phyloP scores from a whole-genome alignment of 2,888 invertebrate genomes.

The Pseudococcus jackbeardsleyi region DNA sequence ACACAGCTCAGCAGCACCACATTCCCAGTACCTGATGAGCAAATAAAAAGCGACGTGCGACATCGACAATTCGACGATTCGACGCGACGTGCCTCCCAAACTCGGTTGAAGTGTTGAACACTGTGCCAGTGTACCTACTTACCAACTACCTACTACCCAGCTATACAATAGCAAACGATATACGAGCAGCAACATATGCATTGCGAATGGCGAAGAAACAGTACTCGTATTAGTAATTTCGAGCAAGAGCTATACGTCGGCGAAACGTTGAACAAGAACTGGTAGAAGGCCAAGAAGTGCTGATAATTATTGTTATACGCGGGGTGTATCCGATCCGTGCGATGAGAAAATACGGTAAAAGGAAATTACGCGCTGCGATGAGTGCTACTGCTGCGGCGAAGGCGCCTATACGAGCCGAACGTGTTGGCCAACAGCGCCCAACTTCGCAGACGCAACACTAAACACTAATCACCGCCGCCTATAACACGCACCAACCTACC shows the following conservation, averaged over 20 bases:
- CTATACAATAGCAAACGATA: too few relatives aligned
- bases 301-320: neutral
- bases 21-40: neutral
- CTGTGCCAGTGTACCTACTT: too few relatives aligned
- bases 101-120: too few relatives aligned
- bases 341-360: constrained; percentile 22
- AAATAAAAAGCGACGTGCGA: neutral
- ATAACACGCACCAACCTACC: constrained; percentile 15
- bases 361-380: neutral
- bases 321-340: neutral
- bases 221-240: neutral
- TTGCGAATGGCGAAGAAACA: neutral
- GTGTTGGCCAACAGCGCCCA: constrained; percentile 17
- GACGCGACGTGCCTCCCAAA: neutral
- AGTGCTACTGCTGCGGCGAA: neutral
- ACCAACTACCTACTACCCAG: too few relatives aligned
- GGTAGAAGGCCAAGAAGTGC: neutral
- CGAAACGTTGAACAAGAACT: neutral
- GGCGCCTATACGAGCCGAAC: neutral
- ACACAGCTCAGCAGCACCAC: neutral
- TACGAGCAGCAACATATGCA: neutral
- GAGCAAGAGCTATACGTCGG: neutral
- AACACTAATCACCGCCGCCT: constrained; percentile 29
- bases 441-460: constrained; percentile 24
- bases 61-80: neutral